Conservation (phyloP, 2,113 vertebrate genomes). For the Psephotus haematonotus region DNA sequence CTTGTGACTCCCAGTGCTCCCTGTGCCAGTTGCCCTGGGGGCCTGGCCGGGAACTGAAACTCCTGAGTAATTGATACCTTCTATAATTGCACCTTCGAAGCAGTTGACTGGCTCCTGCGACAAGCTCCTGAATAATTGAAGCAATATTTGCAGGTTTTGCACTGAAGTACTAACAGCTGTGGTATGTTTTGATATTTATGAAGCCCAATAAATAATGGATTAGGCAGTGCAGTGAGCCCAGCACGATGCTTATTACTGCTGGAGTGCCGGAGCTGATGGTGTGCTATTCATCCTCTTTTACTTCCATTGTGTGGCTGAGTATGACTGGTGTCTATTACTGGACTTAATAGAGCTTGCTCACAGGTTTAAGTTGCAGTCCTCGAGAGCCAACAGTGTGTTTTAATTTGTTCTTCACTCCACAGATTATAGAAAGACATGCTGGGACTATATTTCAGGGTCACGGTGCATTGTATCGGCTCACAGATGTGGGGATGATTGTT, state of each 20-base stretch:
- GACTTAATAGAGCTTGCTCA: slow-evolving; percentile 55
- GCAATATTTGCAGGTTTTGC: slow-evolving; percentile 46
- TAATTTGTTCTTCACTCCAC: slow-evolving; percentile 13
- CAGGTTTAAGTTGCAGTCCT: slow-evolving; percentile 41
- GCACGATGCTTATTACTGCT: slow-evolving; percentile 57
- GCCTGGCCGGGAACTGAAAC: background rate
- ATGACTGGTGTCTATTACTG: slow-evolving; percentile 19
- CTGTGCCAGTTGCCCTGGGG: background rate
- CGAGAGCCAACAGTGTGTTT: background rate
- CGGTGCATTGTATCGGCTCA: background rate
- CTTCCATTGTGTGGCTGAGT: slow-evolving; percentile 20
- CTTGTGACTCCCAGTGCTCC: background rate
- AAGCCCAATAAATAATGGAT: slow-evolving; percentile 64
- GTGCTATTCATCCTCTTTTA: background rate
- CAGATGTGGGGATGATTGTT: background rate
- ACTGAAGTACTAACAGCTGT: slow-evolving; percentile 60
- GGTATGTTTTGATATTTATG: slow-evolving; percentile 65
- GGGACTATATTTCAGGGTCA: slow-evolving; percentile 18
- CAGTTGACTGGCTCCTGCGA: background rate
- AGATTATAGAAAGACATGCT: background rate
- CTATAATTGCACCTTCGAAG: slow-evolving; percentile 23
- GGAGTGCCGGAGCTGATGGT: background rate
- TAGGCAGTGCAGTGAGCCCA: slow-evolving; percentile 34
- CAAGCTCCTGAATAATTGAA: slow-evolving; percentile 60
- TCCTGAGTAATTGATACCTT: background rate